Base-by-base conservation (phyloP, 2,113 vertebrate genomes). In the Dryoscopus gambensis region DNA sequence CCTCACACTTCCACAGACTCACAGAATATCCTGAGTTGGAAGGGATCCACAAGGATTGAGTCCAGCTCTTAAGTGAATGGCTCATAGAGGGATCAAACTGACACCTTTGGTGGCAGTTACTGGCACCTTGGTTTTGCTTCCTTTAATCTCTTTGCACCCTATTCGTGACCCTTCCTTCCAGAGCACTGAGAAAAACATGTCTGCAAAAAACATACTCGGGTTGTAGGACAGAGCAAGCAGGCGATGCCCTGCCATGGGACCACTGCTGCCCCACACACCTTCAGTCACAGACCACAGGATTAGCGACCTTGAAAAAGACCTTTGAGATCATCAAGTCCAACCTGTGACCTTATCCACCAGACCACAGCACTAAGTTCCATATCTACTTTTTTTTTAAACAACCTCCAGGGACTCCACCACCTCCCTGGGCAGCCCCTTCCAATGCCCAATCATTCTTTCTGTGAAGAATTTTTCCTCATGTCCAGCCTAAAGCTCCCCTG, bases 251-350 rank as follows among this genome's bases (percentile, higher is more conserved):
- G 57, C 56, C 6, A 1, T 1, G 39, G 75, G 70, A 55, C 15
- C 42, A 74, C 31, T 33, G 53, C 46, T 56, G 15, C 35, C 6
- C 1, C 67, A 57, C 23, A 3, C 49, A 28, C 50, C 49, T 69
- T 70, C n/a, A 21, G 3, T 19, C n/a, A 47, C 49, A 65, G 42
- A 25, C 9, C 33, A 70, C 24, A 30, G 37, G 2, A 46, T 65
- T 40, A n/a, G 49, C 0, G 0, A 23, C 1, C 1, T 4, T 75
- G 60, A 42, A 16, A 56, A 74, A n/a, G 10, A 49, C 5, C 24
- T 56, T 16, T 1, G 24, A 65, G 50, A 40, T 30, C 39, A 53
- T 22, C 7, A 0, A 22, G n/a, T 19, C 57, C 40, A 55, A 4
- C 23, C 27, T 30, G 0, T 28, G 18, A 23, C n/a, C 40, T 40